These are phyloP conservation scores for Agrenia bidenticulata DNA, from an alignment of 2,888 invertebrate species.

Conservation along the genomic window DNA sequence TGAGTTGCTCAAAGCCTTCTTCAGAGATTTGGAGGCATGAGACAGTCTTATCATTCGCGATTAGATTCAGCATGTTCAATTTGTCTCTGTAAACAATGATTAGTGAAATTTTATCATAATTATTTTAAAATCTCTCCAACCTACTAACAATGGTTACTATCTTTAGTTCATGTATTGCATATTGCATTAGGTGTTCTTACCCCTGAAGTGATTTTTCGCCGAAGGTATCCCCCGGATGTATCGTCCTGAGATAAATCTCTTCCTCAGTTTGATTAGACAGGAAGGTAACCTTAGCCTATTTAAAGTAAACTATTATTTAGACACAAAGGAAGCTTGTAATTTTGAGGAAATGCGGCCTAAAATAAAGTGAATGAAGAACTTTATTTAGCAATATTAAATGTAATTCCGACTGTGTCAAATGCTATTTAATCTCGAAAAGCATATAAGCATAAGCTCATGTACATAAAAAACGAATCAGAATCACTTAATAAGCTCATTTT, in stretches of 20 bases:
- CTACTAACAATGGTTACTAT: too few relatives aligned
- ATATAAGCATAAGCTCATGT: too few relatives aligned
- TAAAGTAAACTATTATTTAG: not conserved
- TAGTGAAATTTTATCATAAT: not conserved
- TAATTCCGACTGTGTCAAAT: not conserved
- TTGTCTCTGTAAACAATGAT: conserved; percentile 5
- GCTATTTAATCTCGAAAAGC: too few relatives aligned
- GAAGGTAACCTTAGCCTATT: conserved; percentile 84
- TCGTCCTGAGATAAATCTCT: conserved; percentile 84
- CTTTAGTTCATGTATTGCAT: conserved; percentile 1
- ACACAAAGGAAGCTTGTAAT: too few relatives aligned
- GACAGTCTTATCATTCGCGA: conserved; percentile 6
- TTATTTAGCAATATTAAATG: not conserved
- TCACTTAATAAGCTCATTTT: not conserved
- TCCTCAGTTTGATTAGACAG: conserved; percentile 64
- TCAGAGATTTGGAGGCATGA: conserved; percentile 7
- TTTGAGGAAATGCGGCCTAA: too few relatives aligned
- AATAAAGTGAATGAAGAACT: too few relatives aligned
- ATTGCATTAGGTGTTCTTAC: too few relatives aligned
- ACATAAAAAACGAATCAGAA: too few relatives aligned
- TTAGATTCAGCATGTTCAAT: conserved; percentile 16
- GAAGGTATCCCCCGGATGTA: conserved; percentile 94
- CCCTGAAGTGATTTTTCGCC: conserved; percentile 91
- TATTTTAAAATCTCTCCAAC: not conserved
- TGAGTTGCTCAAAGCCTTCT: conserved; percentile 14